A percentile compares a stretch with the other conserved stretches of the same genome.
These are phyloP conservation scores for Labroides dimidiatus DNA, from an alignment of 2,797 vertebrate genomes.

Conservation along the genomic window DNA sequence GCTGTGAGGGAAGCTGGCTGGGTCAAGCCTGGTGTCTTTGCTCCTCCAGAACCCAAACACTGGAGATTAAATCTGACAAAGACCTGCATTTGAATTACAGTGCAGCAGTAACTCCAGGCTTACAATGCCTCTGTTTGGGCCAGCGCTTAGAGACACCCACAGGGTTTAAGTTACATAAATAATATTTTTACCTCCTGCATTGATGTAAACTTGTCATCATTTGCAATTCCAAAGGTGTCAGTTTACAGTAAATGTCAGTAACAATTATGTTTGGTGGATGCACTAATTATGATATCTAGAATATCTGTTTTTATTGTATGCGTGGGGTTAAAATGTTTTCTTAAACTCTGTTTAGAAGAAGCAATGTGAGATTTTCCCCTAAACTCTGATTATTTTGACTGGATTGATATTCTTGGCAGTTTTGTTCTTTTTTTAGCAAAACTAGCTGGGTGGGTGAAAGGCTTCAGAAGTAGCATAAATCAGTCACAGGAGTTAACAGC, in stretches of 20 bases:
- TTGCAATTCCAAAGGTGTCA: slow-evolving; percentile 23
- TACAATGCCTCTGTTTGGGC: slow-evolving; percentile 37
- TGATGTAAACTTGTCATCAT: slow-evolving; percentile 4
- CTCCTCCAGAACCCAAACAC: slow-evolving; percentile 18
- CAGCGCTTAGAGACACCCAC: slow-evolving; percentile 20
- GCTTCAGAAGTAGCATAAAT: slow-evolving; percentile 34
- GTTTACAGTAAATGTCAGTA: slow-evolving; percentile 18
- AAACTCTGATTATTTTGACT: slow-evolving; percentile 36
- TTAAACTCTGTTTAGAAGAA: slow-evolving; percentile 13
- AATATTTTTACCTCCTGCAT: slow-evolving; percentile 14
- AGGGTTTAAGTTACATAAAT: slow-evolving; percentile 19
- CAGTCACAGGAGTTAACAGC: not conserved
- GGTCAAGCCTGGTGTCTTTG: slow-evolving; percentile 35
- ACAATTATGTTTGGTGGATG: slow-evolving; percentile 19
- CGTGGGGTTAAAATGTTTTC: slow-evolving; percentile 12
- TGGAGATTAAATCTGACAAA: slow-evolving; percentile 33
- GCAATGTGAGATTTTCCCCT: slow-evolving; percentile 13
- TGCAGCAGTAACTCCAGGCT: not conserved
- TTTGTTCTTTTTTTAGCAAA: slow-evolving; percentile 28
- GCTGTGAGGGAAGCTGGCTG: slow-evolving; percentile 41
- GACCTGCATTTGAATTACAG: slow-evolving; percentile 26
- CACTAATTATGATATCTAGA: slow-evolving; percentile 23
- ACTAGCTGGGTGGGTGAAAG: not conserved
- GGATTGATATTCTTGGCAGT: slow-evolving; percentile 19
- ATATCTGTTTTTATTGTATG: slow-evolving; percentile 22